phyloP scores from a whole-genome alignment of 2,113 vertebrate genomes.

The Lipophrys pholis region DNA sequence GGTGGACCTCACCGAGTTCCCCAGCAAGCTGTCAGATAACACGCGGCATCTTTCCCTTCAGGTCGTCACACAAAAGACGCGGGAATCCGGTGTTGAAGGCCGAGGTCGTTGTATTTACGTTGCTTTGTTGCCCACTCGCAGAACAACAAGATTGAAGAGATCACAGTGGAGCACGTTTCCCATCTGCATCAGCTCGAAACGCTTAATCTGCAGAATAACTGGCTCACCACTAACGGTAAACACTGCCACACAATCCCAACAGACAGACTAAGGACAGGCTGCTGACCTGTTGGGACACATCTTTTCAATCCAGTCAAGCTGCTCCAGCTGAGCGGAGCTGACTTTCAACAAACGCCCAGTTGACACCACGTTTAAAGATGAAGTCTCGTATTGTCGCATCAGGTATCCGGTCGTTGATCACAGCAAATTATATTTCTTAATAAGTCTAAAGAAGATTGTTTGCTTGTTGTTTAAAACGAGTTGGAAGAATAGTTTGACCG shows the following conservation, averaged over 20 bases:
- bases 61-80: constrained; percentile 76
- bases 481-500: too few species aligned
- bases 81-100: neutral
- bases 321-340: too few species aligned
- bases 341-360: too few species aligned
- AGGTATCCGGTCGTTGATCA: too few species aligned
- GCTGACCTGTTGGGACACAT: neutral
- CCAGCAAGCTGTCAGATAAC: constrained; percentile 83
- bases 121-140: constrained; percentile 70
- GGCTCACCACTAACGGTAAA: constrained; percentile 92
- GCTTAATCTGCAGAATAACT: constrained; percentile 97
- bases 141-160: constrained; percentile 96
- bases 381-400: too few species aligned
- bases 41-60: constrained; percentile 93
- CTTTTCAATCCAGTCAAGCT: neutral
- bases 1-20: constrained; percentile 92
- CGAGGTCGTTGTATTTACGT: neutral
- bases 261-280: neutral
- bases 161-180: constrained; percentile 90
- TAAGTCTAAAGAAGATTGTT: too few species aligned
- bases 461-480: too few species aligned
- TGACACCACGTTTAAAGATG: too few species aligned
- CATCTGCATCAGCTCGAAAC: constrained; percentile 92
- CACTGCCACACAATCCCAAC: constrained; percentile 20
- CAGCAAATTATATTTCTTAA: too few species aligned